Evolutionary conservation across 2,113 vertebrate genomes (phyloP).

Genomic region (Charina bottae): DNA sequence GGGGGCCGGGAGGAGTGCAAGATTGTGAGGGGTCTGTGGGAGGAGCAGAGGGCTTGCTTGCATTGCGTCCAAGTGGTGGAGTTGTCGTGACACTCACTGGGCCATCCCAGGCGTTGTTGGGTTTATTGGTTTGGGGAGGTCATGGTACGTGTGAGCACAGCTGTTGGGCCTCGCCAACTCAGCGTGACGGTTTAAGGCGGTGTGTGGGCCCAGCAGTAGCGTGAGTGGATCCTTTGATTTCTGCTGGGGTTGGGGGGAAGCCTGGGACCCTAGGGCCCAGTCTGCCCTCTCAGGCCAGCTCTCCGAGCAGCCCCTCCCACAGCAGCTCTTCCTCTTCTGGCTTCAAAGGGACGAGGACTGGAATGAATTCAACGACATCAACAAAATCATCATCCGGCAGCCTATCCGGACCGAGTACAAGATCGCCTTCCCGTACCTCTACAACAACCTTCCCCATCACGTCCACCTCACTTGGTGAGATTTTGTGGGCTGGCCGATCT

Average conservation of each 20-base stretch:
- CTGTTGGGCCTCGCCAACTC: no score
- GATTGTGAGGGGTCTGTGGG: neutral
- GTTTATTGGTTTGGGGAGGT: no score
- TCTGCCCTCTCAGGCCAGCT: no score
- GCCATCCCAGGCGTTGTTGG: neutral
- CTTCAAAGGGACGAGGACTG: conserved; percentile 93
- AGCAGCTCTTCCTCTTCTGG: neutral
- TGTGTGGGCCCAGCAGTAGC: no score
- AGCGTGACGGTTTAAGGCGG: no score
- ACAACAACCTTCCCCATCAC: conserved; percentile 97
- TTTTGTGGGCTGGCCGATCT: neutral
- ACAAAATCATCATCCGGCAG: conserved; percentile 98
- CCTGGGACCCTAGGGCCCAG: neutral
- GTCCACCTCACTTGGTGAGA: conserved; percentile 97
- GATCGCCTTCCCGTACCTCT: conserved; percentile 96
- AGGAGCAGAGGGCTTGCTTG: neutral
- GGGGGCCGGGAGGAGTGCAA: neutral
- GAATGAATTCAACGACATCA: conserved; percentile 99
- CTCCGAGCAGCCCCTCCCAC: neutral
- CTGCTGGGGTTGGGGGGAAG: neutral
- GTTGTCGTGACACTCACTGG: no score
- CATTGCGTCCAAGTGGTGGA: neutral
- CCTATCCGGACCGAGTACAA: conserved; percentile 98
- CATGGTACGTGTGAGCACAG: no score
- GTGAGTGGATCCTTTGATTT: neutral